Evolutionary conservation across 2,113 vertebrate genomes (phyloP).

Genomic region (Charadrius vociferus): DNA sequence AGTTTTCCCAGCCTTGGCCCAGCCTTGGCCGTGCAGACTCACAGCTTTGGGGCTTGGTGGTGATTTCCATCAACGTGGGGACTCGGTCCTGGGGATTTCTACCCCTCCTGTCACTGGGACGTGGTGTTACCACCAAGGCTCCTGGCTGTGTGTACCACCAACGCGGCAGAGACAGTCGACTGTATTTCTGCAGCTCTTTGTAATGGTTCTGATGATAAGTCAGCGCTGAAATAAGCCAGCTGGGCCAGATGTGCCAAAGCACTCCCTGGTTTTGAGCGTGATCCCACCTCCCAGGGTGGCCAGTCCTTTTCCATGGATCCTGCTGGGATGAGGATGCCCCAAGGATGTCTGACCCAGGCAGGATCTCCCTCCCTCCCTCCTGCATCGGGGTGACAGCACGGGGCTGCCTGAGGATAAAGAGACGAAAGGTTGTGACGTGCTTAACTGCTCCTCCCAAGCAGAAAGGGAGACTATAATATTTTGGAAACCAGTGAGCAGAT

Average conservation of each 20-base stretch:
- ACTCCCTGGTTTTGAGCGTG: background rate
- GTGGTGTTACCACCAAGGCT: rapidly evolving
- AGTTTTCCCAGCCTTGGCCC: background rate
- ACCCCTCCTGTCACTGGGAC: background rate
- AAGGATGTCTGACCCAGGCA: background rate
- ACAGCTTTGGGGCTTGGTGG: background rate
- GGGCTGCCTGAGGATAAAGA: background rate
- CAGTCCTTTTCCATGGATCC: background rate
- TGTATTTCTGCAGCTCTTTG: background rate
- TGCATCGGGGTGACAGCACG: background rate
- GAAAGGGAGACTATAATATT: background rate
- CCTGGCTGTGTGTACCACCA: background rate
- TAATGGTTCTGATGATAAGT: background rate
- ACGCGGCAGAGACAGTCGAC: rapidly evolving
- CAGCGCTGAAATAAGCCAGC: background rate
- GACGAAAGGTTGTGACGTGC: background rate
- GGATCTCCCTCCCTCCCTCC: background rate
- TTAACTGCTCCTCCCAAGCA: background rate
- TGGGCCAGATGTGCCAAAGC: background rate
- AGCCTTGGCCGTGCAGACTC: background rate
- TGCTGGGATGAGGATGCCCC: background rate
- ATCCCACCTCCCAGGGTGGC: background rate
- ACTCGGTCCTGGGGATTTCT: background rate
- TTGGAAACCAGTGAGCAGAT: background rate
- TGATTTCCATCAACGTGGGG: background rate